A percentile compares a stretch with the other conserved stretches of the same genome.
Conservation (phyloP, 30 jellyfish, hydroid and myxozoan genomes). For the Sanderia malayensis region DNA sequence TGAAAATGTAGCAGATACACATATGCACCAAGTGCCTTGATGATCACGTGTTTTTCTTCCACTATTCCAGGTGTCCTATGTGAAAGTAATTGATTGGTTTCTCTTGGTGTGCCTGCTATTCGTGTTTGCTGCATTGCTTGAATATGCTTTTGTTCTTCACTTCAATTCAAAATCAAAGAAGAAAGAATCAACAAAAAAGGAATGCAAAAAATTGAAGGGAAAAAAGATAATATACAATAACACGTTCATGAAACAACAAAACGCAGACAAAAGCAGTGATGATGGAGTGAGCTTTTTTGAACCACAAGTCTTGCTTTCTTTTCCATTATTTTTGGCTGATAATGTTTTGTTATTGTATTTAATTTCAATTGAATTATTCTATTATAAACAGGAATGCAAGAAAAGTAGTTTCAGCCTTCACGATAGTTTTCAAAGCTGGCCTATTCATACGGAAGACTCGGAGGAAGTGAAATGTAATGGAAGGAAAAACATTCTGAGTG, state of each 20-base stretch:
- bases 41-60: too few species aligned
- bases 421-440: conserved; percentile 16
- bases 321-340: not conserved
- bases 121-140: conserved; percentile 74
- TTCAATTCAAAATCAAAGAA: conserved; percentile 32
- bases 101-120: conserved; percentile 63
- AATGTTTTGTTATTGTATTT: too few species aligned
- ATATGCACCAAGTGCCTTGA: too few species aligned
- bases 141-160: conserved; percentile 68
- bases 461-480: not conserved
- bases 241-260: conserved; percentile 17
- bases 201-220: conserved; percentile 14
- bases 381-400: too few species aligned
- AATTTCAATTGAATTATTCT: too few species aligned
- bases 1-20: too few species aligned
- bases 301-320: not conserved
- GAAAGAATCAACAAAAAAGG: conserved; percentile 23
- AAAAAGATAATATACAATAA: not conserved
- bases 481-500: conserved; percentile 36
- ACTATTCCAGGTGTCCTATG: conserved; percentile 73
- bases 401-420: too few species aligned
- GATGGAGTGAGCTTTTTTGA: conserved; percentile 30
- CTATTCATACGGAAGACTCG: not conserved
- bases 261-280: conserved; percentile 36
- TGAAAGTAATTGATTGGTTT: conserved; percentile 75